Conservation (phyloP, 2,113 vertebrate species). For the Gobius niger region DNA sequence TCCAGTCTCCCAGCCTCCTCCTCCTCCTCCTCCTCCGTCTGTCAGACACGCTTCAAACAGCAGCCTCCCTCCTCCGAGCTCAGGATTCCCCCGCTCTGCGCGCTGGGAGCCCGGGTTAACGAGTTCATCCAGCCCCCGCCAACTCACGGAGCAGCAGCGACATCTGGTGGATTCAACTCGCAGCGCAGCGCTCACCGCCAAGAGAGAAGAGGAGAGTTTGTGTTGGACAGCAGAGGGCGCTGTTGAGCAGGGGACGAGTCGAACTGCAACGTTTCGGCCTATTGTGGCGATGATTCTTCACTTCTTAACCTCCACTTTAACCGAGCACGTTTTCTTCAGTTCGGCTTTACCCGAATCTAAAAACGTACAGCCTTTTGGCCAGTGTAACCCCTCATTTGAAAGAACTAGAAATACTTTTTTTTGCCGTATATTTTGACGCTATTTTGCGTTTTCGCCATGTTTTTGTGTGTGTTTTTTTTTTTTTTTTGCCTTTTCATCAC, state of each 20-base stretch:
- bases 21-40: constrained; percentile 20
- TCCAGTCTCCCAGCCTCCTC: constrained; percentile 19
- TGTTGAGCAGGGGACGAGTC: constrained; percentile 40
- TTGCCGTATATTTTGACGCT: no score
- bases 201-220: background rate
- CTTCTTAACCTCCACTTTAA: no score
- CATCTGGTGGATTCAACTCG: constrained; percentile 47
- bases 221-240: constrained; percentile 50
- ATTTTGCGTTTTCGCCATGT: no score
- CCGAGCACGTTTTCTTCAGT: no score
- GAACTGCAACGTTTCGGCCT: constrained; percentile 48
- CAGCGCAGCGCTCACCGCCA: background rate
- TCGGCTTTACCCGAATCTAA: no score
- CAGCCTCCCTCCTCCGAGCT: constrained; percentile 40
- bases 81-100: constrained; percentile 37
- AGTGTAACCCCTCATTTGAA: no score
- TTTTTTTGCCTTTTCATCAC: no score
- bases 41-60: constrained; percentile 28
- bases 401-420: no score
- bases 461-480: no score
- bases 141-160: constrained; percentile 33
- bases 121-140: constrained; percentile 43
- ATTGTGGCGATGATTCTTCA: background rate
- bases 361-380: no score
- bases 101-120: constrained; percentile 47